Percentiles rank a stretch among this genome's conserved stretches.
Conservation (phyloP, 2,113 vertebrate genomes). For the Hydropotes inermis region DNA sequence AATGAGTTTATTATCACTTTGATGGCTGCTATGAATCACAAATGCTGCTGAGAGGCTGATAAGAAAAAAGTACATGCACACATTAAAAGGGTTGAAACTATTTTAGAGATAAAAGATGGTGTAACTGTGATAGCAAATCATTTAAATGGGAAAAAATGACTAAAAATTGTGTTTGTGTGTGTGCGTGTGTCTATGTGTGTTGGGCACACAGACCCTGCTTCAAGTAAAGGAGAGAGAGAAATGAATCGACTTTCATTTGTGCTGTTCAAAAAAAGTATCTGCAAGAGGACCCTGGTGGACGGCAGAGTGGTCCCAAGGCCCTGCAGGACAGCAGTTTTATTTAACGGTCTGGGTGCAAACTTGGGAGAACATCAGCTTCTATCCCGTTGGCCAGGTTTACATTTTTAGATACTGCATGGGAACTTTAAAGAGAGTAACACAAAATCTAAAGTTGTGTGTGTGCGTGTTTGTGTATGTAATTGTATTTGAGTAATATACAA, state of each 20-base stretch:
- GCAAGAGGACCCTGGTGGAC: background rate
- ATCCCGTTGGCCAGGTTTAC: background rate
- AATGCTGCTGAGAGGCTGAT: slow-evolving; percentile 94
- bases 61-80: slow-evolving; percentile 86
- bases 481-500: background rate
- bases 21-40: slow-evolving; percentile 99
- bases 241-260: background rate
- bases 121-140: slow-evolving; percentile 81
- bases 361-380: background rate
- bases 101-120: slow-evolving; percentile 88
- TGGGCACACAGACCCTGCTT: slow-evolving; percentile 31
- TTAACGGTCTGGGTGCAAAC: slow-evolving; percentile 1
- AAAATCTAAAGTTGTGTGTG: background rate
- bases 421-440: background rate
- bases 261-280: slow-evolving; percentile 45
- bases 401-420: background rate
- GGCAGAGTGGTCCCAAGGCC: background rate
- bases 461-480: background rate
- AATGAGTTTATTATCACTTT: slow-evolving; percentile 99
- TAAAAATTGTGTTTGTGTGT: slow-evolving; percentile 68
- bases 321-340: background rate
- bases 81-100: slow-evolving; percentile 87
- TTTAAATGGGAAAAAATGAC: slow-evolving; percentile 78
- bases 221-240: slow-evolving; percentile 39
- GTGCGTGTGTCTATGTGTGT: background rate